These are phyloP conservation scores for Hyla sarda DNA, from an alignment of 2,113 vertebrate genomes.

Conservation along the genomic window DNA sequence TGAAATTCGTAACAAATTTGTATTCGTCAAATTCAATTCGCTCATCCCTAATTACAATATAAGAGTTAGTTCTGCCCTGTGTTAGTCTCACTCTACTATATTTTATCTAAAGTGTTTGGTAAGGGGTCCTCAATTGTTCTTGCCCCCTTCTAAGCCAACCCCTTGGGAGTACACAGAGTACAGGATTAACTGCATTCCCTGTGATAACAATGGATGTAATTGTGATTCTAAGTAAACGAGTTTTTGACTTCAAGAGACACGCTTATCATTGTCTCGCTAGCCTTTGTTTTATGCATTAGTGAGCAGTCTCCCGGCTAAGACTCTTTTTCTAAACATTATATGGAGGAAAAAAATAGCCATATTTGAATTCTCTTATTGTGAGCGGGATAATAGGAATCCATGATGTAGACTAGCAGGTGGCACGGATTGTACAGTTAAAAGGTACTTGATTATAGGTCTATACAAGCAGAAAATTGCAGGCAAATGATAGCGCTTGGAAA, in stretches of 20 bases:
- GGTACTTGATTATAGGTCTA: slow-evolving; percentile 51
- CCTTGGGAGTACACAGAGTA: too few species aligned
- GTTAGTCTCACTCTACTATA: too few species aligned
- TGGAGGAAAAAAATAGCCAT: not conserved
- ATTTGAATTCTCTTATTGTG: slow-evolving; percentile 14
- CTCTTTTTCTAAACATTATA: not conserved
- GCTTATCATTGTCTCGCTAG: not conserved
- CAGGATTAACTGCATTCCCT: not conserved
- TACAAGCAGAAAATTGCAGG: slow-evolving; percentile 55
- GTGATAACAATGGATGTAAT: not conserved
- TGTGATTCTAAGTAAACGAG: not conserved
- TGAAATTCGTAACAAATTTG: too few species aligned
- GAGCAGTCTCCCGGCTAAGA: not conserved
- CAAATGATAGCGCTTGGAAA: slow-evolving; percentile 48
- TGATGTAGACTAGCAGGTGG: slow-evolving; percentile 47
- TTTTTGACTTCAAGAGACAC: not conserved
- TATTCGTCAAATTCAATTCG: too few species aligned
- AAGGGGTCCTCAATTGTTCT: too few species aligned
- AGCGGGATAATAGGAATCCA: not conserved
- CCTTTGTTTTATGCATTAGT: not conserved
- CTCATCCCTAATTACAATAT: too few species aligned
- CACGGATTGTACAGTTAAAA: slow-evolving; percentile 50
- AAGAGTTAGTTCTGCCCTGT: too few species aligned
- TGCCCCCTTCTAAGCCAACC: too few species aligned
- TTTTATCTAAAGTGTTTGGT: too few species aligned